These are phyloP conservation scores for Meleagris gallopavo DNA, from an alignment of 2,113 vertebrate genomes.

Conservation along the genomic window DNA sequence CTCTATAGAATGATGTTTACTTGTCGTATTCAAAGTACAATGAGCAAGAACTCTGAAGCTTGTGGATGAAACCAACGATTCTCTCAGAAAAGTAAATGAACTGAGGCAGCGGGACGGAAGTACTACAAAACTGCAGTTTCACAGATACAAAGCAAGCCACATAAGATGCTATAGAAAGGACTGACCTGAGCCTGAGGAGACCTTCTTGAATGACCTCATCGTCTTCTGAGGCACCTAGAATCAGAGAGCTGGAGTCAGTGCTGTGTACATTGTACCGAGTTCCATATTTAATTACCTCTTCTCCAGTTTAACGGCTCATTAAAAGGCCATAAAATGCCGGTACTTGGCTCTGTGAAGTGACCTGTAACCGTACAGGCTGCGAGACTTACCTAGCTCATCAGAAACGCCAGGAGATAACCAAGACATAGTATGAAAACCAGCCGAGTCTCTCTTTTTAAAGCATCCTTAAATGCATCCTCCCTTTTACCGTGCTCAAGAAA, in stretches of 20 bases:
- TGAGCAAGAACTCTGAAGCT: background rate
- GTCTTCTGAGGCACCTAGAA: constrained; percentile 85
- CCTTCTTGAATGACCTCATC: constrained; percentile 85
- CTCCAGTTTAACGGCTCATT: constrained; percentile 75
- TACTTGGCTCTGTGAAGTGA: constrained; percentile 72
- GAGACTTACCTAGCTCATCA: constrained; percentile 71
- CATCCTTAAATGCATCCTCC: background rate
- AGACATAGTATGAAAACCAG: constrained; percentile 6
- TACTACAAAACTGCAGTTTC: background rate
- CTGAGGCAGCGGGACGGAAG: background rate
- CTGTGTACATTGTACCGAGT: constrained; percentile 41
- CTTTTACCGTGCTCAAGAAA: constrained; percentile 6
- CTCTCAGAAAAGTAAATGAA: background rate
- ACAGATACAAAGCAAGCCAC: background rate
- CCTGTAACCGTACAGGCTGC: constrained; percentile 68
- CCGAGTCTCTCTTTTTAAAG: background rate
- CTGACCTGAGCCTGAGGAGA: constrained; percentile 85
- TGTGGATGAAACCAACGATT: background rate
- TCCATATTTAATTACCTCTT: constrained; percentile 76
- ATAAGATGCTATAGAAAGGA: constrained; percentile 53
- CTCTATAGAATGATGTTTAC: background rate
- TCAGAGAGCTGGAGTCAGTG: constrained; percentile 83
- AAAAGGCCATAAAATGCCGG: constrained; percentile 74
- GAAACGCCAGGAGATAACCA: constrained; percentile 53
- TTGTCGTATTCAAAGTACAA: background rate